Conservation (phyloP, 1,140 invertebrate genomes). For the Caenorhabditis elegans region WBcel235 BX284605.5:9343001-9343500, state of each 20-base stretch:
- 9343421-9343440: no score
- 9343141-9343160: background rate
- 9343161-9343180: background rate
- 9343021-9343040: no score
- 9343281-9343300: background rate
- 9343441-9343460: no score
- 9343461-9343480: no score
- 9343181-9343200: background rate
- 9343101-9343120: no score
- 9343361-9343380: background rate
- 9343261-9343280: conserved; percentile 13
- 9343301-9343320: background rate
- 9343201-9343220: background rate
- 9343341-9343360: background rate
- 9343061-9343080: no score
- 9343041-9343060: no score
- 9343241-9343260: background rate
- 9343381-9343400: no score
- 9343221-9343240: background rate
- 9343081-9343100: no score
- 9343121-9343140: background rate
- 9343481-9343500: background rate
- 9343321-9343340: background rate
- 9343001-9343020: no score
- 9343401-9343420: no score